Evolutionary conservation across 2,888 invertebrate genomes (phyloP).

Genomic region (Synergus laeviventris): DNA sequence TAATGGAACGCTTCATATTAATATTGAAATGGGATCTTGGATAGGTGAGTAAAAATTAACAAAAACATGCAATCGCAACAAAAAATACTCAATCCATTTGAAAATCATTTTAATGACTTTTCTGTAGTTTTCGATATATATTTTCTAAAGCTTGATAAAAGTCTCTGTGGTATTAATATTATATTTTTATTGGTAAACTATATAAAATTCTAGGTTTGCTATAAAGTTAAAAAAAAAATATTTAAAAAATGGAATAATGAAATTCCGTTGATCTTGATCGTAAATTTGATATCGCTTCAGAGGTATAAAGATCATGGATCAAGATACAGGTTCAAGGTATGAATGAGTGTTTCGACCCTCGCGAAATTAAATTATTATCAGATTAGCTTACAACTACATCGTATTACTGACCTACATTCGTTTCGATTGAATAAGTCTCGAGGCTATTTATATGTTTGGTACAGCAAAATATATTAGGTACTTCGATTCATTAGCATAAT

Average conservation of each 20-base stretch:
- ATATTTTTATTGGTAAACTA: no score
- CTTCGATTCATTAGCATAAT: not conserved
- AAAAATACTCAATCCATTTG: no score
- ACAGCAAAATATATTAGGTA: not conserved
- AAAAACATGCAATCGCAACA: not conserved
- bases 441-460: not conserved
- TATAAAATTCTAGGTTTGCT: no score
- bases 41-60: conserved; percentile 78
- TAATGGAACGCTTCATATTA: conserved; percentile 81
- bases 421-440: conserved; percentile 49
- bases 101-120: no score
- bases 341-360: conserved; percentile 43
- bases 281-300: not conserved
- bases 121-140: no score
- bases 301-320: conserved; percentile 55
- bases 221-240: not conserved
- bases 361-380: conserved; percentile 43
- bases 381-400: conserved; percentile 44
- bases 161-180: no score
- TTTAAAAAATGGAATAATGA: not conserved
- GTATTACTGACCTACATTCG: conserved; percentile 52
- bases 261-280: not conserved
- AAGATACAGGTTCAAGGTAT: conserved; percentile 56
- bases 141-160: no score
- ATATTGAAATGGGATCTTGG: conserved; percentile 87